Percentiles rank a stretch among this genome's conserved stretches.
Conservation (phyloP, 2,888 invertebrate genomes). For the Halocaridina rubra region DNA sequence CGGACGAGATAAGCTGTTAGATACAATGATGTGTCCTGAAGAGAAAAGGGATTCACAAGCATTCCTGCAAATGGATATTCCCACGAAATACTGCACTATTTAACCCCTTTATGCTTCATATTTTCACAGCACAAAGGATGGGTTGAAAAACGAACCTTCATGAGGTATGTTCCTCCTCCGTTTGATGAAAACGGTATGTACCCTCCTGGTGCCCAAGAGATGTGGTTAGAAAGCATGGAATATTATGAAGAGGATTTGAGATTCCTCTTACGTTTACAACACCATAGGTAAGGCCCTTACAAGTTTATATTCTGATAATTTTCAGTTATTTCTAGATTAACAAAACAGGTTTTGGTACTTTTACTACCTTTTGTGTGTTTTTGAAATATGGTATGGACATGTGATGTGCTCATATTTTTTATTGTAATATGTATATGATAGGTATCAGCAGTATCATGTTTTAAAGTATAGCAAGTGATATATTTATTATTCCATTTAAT, state of each 20-base stretch:
- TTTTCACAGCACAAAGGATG: slow-evolving; percentile 43
- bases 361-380: no score
- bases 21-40: no score
- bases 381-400: no score
- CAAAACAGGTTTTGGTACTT: neutral
- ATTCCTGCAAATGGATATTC: no score
- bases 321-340: neutral
- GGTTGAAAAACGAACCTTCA: slow-evolving; percentile 32
- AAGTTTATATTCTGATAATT: neutral
- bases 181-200: slow-evolving; percentile 22
- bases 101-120: no score
- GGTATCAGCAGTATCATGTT: no score
- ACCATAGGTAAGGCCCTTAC: slow-evolving; percentile 73
- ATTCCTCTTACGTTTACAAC: slow-evolving; percentile 77
- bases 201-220: slow-evolving; percentile 72
- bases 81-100: no score
- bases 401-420: neutral
- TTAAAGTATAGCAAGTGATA: no score
- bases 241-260: slow-evolving; percentile 77
- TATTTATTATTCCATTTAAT: no score
- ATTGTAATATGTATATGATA: neutral
- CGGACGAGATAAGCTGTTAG: no score
- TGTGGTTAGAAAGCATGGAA: slow-evolving; percentile 77
- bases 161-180: slow-evolving; percentile 51
- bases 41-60: no score